Evolutionary conservation across 2,797 vertebrate species (phyloP).

Genomic region (Malurus splendens): DNA sequence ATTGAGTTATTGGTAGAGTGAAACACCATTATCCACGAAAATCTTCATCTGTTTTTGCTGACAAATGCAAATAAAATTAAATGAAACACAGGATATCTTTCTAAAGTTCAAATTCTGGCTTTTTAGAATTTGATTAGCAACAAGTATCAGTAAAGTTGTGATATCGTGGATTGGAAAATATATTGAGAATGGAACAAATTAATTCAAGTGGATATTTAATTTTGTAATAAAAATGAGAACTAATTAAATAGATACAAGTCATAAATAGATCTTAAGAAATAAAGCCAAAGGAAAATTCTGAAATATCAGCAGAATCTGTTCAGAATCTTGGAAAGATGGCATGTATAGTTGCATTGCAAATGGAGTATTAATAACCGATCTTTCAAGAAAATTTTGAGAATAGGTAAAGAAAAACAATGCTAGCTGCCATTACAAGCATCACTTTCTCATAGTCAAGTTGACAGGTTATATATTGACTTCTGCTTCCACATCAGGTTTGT

Average conservation of each 20-base stretch:
- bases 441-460: not conserved
- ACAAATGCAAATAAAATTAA: not conserved
- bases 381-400: not conserved
- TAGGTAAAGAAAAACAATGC: not conserved
- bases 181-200: not conserved
- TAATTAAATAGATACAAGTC: not conserved
- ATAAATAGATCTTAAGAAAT: not conserved
- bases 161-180: not conserved
- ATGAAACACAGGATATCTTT: not conserved
- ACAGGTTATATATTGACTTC: not conserved
- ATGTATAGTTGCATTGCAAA: not conserved
- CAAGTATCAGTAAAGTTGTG: not conserved
- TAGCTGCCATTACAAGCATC: not conserved
- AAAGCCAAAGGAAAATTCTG: not conserved
- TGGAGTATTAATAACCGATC: not conserved
- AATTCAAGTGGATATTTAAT: not conserved
- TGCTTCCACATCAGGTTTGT: not conserved
- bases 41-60: not conserved
- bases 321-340: not conserved
- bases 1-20: not conserved
- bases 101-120: not conserved
- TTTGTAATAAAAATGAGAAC: not conserved
- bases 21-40: not conserved
- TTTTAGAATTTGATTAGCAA: not conserved
- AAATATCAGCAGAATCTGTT: not conserved